A percentile compares a stretch with the other conserved stretches of the same genome.
Evolutionary conservation across 2,888 invertebrate genomes (phyloP).

Genomic region (Ischnus inquisitorius): DNA sequence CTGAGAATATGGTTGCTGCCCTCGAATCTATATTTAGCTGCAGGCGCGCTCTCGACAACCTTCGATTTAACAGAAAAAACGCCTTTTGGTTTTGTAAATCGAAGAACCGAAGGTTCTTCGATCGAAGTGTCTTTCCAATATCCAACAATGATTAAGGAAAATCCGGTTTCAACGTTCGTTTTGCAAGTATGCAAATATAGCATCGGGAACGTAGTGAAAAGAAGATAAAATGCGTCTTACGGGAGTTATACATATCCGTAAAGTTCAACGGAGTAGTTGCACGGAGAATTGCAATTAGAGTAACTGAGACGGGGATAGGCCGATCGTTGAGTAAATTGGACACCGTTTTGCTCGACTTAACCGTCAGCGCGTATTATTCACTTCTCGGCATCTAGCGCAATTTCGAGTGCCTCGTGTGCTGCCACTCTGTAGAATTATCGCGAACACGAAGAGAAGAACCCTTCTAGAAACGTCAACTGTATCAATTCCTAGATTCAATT

Average conservation of each 20-base stretch:
- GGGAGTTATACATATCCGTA: constrained; percentile 25
- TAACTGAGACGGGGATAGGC: constrained; percentile 18
- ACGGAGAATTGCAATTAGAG: constrained; percentile 5
- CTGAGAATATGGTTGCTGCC: neutral
- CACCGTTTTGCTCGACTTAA: constrained; percentile 69
- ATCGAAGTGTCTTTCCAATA: constrained; percentile 12
- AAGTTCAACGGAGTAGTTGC: constrained; percentile 2
- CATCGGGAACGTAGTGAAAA: neutral
- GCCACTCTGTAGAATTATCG: constrained; percentile 28
- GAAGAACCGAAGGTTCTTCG: constrained; percentile 23
- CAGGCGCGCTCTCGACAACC: neutral
- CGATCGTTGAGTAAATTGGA: constrained; percentile 68
- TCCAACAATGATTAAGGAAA: neutral
- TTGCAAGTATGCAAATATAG: constrained; percentile 33
- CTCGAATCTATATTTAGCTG: constrained; percentile 39
- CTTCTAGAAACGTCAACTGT: constrained; percentile 34
- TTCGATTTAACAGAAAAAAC: neutral
- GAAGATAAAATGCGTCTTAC: neutral
- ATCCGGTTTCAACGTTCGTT: constrained; percentile 2
- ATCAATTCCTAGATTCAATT: constrained; percentile 59
- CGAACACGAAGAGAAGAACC: constrained; percentile 1
- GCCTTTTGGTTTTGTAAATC: neutral
- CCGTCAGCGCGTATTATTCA: constrained; percentile 77
- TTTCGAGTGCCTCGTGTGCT: constrained; percentile 67
- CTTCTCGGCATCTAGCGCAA: constrained; percentile 77